Conservation (phyloP, 2,113 vertebrate species). For the Nansenia antarctica region DNA sequence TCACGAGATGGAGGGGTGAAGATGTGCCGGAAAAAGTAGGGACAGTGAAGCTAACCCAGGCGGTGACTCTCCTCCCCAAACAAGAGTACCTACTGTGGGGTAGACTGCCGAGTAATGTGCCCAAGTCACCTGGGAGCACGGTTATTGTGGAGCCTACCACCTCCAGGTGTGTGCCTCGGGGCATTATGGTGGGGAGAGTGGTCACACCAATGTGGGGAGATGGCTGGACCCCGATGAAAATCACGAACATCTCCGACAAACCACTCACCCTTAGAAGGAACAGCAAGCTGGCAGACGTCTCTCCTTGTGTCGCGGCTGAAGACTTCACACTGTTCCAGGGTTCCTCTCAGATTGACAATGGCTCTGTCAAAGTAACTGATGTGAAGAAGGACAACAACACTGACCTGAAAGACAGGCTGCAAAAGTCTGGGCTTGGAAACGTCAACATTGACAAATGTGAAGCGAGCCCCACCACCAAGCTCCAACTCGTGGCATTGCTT, state of each 20-base stretch:
- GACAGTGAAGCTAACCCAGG: conserved; percentile 8
- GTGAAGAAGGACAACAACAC: too few species aligned
- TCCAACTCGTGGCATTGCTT: conserved; percentile 6
- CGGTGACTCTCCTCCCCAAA: conserved; percentile 23
- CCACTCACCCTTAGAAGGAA: conserved; percentile 26
- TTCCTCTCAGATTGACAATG: neutral
- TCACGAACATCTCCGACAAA: conserved; percentile 15
- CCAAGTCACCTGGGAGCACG: conserved; percentile 18
- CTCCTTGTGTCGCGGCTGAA: conserved; percentile 14
- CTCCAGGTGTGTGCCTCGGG: conserved; percentile 3
- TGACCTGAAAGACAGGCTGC: too few species aligned
- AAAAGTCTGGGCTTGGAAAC: too few species aligned
- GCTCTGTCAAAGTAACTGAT: neutral
- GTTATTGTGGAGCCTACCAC: conserved; percentile 6
- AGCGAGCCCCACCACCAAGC: neutral
- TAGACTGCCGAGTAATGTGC: too few species aligned
- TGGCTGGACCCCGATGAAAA: conserved; percentile 37
- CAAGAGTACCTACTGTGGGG: conserved; percentile 41
- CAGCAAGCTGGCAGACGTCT: conserved; percentile 41
- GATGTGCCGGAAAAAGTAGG: neutral
- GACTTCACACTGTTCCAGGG: conserved; percentile 22
- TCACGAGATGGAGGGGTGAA: neutral
- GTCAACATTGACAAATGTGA: too few species aligned
- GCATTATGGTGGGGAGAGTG: conserved; percentile 16
- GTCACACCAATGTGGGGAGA: conserved; percentile 33